Conservation (phyloP, 92 coral and sea anemone genomes). For the Epizoanthus illoricatus region DNA sequence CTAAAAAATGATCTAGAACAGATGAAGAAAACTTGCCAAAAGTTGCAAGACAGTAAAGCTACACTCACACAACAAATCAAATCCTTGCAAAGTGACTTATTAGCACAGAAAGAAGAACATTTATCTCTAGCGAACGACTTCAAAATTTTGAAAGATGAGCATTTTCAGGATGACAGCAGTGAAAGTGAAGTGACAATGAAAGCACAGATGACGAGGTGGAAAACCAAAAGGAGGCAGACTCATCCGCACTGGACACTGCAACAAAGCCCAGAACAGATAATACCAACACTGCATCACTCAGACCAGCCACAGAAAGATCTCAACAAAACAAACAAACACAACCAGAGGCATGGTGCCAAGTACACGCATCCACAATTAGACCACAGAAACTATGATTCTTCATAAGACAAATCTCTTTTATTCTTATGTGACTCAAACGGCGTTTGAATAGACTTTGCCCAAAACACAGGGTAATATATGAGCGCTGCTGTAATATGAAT, state of each 20-base stretch:
- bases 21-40: neutral
- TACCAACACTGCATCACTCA: neutral
- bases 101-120: slow-evolving; percentile 5
- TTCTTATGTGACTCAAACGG: no score
- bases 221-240: neutral
- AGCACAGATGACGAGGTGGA: neutral
- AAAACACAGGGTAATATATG: neutral
- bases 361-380: neutral
- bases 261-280: neutral
- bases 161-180: neutral
- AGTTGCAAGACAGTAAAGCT: slow-evolving; percentile 6
- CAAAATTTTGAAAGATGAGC: neutral
- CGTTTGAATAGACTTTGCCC: neutral
- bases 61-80: slow-evolving; percentile 10
- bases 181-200: neutral
- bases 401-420: no score
- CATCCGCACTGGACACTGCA: neutral
- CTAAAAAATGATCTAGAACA: neutral
- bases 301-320: neutral
- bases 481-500: no score
- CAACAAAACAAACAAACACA: neutral
- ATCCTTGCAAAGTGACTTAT: neutral
- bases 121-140: neutral
- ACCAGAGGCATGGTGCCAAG: neutral
- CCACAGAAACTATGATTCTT: neutral